phyloP scores from a whole-genome alignment of 1,140 invertebrate species.

The Listronotus oregonensis region DNA sequence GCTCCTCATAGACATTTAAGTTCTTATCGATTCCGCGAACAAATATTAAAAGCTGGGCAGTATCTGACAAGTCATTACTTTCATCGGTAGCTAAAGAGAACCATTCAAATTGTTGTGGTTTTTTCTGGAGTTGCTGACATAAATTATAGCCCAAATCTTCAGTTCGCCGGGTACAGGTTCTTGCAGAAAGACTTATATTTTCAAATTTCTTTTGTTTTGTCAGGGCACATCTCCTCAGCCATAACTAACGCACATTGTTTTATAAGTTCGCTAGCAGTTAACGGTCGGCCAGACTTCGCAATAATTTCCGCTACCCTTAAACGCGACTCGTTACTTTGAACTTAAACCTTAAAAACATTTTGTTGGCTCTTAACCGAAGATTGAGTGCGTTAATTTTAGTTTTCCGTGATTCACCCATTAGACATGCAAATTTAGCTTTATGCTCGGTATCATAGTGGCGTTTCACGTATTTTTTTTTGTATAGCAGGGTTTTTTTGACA shows the following conservation, averaged over 20 bases:
- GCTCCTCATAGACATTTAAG: conserved; percentile 30
- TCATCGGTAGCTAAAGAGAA: conserved; percentile 29
- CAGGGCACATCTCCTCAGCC: conserved; percentile 26
- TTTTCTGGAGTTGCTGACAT: conserved; percentile 27
- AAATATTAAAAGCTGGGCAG: conserved; percentile 21
- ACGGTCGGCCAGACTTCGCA: conserved; percentile 35
- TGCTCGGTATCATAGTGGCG: conserved; percentile 31
- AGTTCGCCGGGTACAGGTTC: conserved; percentile 23
- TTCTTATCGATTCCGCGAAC: conserved; percentile 34
- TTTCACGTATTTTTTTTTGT: conserved; percentile 35
- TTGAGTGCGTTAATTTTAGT: conserved; percentile 18
- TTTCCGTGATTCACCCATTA: not conserved
- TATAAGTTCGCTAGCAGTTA: conserved; percentile 36
- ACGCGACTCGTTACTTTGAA: conserved; percentile 22
- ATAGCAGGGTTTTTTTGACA: conserved; percentile 37
- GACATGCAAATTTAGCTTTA: conserved; percentile 4
- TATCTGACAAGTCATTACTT: conserved; percentile 30
- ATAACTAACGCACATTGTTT: conserved; percentile 35
- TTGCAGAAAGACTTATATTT: conserved; percentile 27
- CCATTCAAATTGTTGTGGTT: conserved; percentile 27
- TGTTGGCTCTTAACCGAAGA: conserved; percentile 12
- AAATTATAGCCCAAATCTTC: conserved; percentile 19
- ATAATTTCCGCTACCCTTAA: conserved; percentile 39
- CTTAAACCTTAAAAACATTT: conserved; percentile 17
- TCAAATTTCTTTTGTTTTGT: conserved; percentile 29